phyloP scores from a whole-genome alignment of 2,113 vertebrate genomes.

The Dolichotis patagonum region DNA sequence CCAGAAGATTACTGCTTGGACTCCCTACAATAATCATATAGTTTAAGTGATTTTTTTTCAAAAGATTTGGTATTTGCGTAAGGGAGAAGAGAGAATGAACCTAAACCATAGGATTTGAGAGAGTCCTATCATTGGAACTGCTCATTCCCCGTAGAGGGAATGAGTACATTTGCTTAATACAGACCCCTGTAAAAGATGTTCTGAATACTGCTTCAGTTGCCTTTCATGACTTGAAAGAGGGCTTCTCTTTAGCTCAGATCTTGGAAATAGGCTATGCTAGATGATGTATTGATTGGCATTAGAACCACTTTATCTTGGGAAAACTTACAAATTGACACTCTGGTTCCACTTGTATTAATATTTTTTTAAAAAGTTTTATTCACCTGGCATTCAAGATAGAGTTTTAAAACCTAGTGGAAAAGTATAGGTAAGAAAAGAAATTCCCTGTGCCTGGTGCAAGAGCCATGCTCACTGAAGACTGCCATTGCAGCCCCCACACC shows the following conservation, averaged over 20 bases:
- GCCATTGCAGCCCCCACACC: not conserved
- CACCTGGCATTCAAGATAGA: not conserved
- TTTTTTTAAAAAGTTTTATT: not conserved
- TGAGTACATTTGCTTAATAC: not conserved
- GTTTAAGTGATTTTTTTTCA: not conserved
- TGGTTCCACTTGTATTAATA: not conserved
- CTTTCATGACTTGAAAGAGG: not conserved
- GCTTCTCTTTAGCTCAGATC: not conserved
- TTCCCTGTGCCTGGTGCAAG: not conserved
- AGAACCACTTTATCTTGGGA: not conserved
- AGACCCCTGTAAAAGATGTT: not conserved
- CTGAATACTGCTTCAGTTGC: not conserved
- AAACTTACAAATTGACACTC: not conserved
- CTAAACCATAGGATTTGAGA: not conserved
- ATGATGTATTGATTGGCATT: not conserved
- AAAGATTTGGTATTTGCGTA: not conserved
- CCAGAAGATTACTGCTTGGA: not conserved
- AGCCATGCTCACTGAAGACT: not conserved
- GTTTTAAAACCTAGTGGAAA: not conserved
- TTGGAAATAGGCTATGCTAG: not conserved
- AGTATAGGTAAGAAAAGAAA: not conserved
- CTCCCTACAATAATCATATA: not conserved
- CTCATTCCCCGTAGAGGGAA: not conserved
- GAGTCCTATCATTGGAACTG: not conserved
- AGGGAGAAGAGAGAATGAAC: not conserved